phyloP scores from a whole-genome alignment of 1,140 invertebrate genomes.

The Globodera ellingtonae region DNA sequence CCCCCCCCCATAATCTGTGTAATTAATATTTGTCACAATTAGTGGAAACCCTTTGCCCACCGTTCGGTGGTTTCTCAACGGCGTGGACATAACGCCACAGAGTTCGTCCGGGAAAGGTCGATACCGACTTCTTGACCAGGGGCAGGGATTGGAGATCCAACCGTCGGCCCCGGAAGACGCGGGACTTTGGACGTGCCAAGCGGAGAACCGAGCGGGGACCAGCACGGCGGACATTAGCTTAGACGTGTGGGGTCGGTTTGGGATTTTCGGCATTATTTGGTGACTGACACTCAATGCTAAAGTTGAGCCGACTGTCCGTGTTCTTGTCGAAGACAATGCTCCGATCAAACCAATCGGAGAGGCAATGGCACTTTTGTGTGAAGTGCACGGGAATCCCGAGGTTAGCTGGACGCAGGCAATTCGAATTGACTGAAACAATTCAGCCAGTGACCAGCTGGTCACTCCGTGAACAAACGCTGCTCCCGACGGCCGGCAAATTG shows the following conservation, averaged over 20 bases:
- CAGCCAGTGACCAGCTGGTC: slow-evolving; percentile 45
- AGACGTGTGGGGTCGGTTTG: slow-evolving; percentile 52
- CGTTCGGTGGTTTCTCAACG: slow-evolving; percentile 47
- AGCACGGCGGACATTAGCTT: slow-evolving; percentile 48
- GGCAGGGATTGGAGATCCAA: slow-evolving; percentile 55
- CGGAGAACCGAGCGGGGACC: slow-evolving; percentile 60
- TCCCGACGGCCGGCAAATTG: slow-evolving; percentile 50
- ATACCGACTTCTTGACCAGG: slow-evolving; percentile 53
- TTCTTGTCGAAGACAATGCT: slow-evolving; percentile 28
- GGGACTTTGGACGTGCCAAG: slow-evolving; percentile 59
- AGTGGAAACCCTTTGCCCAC: slow-evolving; percentile 33
- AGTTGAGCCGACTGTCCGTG: slow-evolving; percentile 44
- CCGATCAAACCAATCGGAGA: slow-evolving; percentile 52
- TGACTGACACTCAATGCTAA: background rate
- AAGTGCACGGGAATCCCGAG: slow-evolving; percentile 57
- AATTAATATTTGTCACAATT: background rate
- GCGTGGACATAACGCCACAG: slow-evolving; percentile 35
- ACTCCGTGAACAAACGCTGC: slow-evolving; percentile 43
- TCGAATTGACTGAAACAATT: background rate
- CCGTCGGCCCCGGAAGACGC: slow-evolving; percentile 41
- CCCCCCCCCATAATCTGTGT: too few relatives aligned
- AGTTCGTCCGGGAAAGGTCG: slow-evolving; percentile 18
- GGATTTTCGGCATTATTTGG: background rate
- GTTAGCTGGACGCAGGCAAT: background rate
- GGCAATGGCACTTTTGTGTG: slow-evolving; percentile 53